These are phyloP conservation scores for Odontomyia ornata DNA, from an alignment of 2,888 invertebrate genomes.

Conservation along the genomic window DNA sequence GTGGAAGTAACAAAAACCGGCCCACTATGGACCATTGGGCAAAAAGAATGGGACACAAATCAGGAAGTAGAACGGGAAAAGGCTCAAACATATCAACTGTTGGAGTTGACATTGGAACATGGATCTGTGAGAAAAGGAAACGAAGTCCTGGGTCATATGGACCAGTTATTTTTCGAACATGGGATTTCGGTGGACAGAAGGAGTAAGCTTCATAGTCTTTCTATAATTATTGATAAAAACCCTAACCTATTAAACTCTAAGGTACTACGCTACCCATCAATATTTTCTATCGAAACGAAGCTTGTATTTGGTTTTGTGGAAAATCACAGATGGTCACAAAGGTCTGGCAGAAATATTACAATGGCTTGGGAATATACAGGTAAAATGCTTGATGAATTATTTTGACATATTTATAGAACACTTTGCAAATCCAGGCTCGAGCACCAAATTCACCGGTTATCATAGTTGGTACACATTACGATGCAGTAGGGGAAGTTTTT, in stretches of 20 bases:
- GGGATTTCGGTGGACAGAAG: slow-evolving; percentile 99
- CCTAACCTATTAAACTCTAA: slow-evolving; percentile 54
- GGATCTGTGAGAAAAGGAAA: slow-evolving; percentile 88
- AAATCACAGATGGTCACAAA: slow-evolving; percentile 87
- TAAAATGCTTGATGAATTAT: no score
- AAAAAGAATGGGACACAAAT: slow-evolving; percentile 91
- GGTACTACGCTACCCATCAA: slow-evolving; percentile 97
- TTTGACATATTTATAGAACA: slow-evolving; percentile 52
- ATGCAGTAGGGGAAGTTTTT: slow-evolving; percentile 71
- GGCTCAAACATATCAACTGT: slow-evolving; percentile 93
- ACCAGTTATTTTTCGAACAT: slow-evolving; percentile 91
- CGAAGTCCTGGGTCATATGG: slow-evolving; percentile 78
- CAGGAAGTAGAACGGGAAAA: slow-evolving; percentile 77
- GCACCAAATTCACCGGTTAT: slow-evolving; percentile 97
- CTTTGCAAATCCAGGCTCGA: slow-evolving; percentile 68
- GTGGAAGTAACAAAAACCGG: slow-evolving; percentile 76
- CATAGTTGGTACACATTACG: slow-evolving; percentile 96
- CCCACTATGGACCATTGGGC: slow-evolving; percentile 83
- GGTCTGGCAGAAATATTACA: slow-evolving; percentile 91
- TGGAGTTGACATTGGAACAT: slow-evolving; percentile 96
- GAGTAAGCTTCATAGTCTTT: slow-evolving; percentile 69
- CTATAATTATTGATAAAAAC: neutral
- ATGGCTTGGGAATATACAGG: slow-evolving; percentile 94
- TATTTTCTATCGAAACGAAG: slow-evolving; percentile 96
- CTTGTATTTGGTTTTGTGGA: slow-evolving; percentile 95